These are phyloP conservation scores for Macrobrachium rosenbergii DNA, from an alignment of 1,140 invertebrate species.

Conservation along the genomic window DNA sequence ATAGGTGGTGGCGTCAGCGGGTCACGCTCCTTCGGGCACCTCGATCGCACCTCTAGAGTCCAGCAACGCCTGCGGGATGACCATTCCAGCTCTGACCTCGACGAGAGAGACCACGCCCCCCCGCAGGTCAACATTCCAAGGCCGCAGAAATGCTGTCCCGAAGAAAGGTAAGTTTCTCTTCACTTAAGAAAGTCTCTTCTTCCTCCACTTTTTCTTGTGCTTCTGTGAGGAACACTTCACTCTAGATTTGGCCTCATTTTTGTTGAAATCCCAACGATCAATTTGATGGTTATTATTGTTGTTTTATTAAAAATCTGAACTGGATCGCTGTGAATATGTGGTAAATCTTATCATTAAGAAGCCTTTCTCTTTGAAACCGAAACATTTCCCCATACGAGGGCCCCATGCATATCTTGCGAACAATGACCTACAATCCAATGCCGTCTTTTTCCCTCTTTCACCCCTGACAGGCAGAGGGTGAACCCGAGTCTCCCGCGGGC, in stretches of 20 bases:
- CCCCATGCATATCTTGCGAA: too few species aligned
- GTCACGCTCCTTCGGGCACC: background rate
- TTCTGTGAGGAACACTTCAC: background rate
- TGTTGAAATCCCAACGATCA: too few species aligned
- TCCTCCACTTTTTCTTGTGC: background rate
- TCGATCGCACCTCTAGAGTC: slow-evolving; percentile 19
- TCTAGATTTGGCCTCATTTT: background rate
- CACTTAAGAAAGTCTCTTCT: background rate
- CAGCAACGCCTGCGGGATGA: slow-evolving; percentile 18
- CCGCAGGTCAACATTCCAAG: slow-evolving; percentile 35
- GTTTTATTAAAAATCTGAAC: too few species aligned
- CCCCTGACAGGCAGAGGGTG: background rate
- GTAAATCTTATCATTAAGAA: too few species aligned
- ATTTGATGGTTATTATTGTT: too few species aligned
- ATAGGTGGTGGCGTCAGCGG: background rate
- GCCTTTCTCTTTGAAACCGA: too few species aligned
- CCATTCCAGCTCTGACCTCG: slow-evolving; percentile 42
- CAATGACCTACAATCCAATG: too few species aligned
- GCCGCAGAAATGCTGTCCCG: slow-evolving; percentile 39
- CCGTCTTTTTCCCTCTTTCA: background rate
- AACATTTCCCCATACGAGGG: too few species aligned
- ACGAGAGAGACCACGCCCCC: slow-evolving; percentile 53
- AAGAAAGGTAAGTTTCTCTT: slow-evolving; percentile 20
- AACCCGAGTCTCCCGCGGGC: background rate
- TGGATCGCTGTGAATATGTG: too few species aligned